Percentiles rank a stretch among this genome's conserved stretches.
These are phyloP conservation scores for Thera britannica DNA, from an alignment of 2,888 invertebrate genomes.

Conservation along the genomic window DNA sequence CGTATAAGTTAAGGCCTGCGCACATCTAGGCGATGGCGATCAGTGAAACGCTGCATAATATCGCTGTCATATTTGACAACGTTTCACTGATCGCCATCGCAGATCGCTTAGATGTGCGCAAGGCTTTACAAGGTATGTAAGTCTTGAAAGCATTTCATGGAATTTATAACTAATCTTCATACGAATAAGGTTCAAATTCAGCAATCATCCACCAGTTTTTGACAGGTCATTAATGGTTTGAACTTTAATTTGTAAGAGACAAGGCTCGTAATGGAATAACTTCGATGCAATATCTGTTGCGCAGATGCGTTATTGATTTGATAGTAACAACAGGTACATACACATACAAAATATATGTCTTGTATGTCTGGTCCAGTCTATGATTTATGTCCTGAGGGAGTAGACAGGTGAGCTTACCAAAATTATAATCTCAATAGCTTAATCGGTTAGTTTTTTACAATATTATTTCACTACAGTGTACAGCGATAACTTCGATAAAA, in stretches of 20 bases:
- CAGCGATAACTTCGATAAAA: too few species aligned
- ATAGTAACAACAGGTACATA: slow-evolving; percentile 6
- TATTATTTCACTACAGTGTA: not conserved
- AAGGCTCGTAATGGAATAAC: slow-evolving; percentile 5
- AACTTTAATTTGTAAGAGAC: not conserved
- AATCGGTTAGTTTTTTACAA: not conserved
- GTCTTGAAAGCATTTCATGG: not conserved
- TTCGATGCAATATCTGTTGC: slow-evolving; percentile 14
- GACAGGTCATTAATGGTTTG: slow-evolving; percentile 1
- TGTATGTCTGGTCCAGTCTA: slow-evolving; percentile 8
- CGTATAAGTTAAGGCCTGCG: too few species aligned
- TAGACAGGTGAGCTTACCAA: slow-evolving; percentile 4
- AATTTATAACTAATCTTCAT: not conserved
- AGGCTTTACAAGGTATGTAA: too few species aligned
- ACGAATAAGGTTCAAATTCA: not conserved
- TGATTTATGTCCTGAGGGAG: slow-evolving; percentile 17
- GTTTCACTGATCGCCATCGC: too few species aligned
- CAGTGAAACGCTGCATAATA: too few species aligned
- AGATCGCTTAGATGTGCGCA: too few species aligned
- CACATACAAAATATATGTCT: not conserved
- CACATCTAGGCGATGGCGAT: too few species aligned
- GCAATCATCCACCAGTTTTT: not conserved
- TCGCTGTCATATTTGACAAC: too few species aligned
- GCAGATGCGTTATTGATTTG: slow-evolving; percentile 24
- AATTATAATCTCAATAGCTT: not conserved